Evolutionary conservation across 2,113 vertebrate species (phyloP).

Genomic region (Neotragus pygmaeus): DNA sequence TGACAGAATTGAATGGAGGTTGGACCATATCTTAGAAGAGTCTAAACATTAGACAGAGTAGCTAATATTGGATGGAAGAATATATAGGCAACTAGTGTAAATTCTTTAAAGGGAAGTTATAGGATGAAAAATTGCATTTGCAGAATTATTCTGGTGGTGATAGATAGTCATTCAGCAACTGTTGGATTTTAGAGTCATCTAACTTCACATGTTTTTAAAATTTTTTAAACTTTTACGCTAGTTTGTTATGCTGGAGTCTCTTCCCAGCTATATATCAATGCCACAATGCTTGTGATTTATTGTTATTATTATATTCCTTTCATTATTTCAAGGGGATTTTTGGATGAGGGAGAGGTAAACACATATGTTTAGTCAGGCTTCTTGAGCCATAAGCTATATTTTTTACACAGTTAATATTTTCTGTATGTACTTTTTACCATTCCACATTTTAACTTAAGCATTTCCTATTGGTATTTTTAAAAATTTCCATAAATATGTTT

Average conservation of each 20-base stretch:
- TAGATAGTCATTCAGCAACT: not conserved
- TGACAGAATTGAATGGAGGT: not conserved
- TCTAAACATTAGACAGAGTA: not conserved
- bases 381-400: not conserved
- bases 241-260: not conserved
- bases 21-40: not conserved
- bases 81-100: not conserved
- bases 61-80: not conserved
- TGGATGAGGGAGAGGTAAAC: constrained; percentile 9
- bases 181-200: not conserved
- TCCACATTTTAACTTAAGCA: not conserved
- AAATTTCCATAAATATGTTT: not conserved
- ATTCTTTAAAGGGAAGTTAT: not conserved
- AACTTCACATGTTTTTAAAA: not conserved
- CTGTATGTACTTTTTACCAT: not conserved
- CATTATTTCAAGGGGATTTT: constrained; percentile 17
- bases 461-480: not conserved
- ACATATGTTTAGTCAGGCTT: constrained; percentile 15
- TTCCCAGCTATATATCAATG: not conserved
- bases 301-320: constrained; percentile 18
- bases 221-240: not conserved
- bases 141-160: not conserved
- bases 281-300: not conserved
- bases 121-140: not conserved
- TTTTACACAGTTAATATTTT: not conserved